These are phyloP conservation scores for Venturia canescens DNA, from an alignment of 1,140 invertebrate species.

Conservation along the genomic window DNA sequence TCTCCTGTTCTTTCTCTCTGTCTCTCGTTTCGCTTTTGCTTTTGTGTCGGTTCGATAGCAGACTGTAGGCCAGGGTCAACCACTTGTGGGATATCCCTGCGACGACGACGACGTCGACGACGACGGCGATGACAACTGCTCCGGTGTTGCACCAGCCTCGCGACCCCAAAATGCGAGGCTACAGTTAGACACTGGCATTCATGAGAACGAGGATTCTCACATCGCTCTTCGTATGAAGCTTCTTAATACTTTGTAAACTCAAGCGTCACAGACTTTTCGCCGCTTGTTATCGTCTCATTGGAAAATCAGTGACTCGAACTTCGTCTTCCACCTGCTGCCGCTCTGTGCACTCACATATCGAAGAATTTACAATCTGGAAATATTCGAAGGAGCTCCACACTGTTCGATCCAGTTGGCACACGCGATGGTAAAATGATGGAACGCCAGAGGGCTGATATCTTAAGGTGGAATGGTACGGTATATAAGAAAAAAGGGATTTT, in stretches of 20 bases:
- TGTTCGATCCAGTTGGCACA: too few species aligned
- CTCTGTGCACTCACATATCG: too few species aligned
- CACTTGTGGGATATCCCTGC: slow-evolving; percentile 55
- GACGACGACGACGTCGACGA: slow-evolving; percentile 22
- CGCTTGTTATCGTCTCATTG: not conserved
- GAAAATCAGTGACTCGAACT: too few species aligned
- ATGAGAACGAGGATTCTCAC: not conserved
- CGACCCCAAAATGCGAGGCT: slow-evolving; percentile 51
- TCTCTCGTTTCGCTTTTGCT: slow-evolving; percentile 25
- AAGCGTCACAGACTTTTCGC: not conserved
- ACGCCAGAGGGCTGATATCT: too few species aligned
- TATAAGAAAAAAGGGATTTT: too few species aligned
- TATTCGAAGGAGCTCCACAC: too few species aligned
- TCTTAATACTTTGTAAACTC: not conserved
- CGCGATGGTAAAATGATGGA: too few species aligned
- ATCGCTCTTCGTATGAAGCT: not conserved
- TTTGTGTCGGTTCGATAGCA: slow-evolving; percentile 45
- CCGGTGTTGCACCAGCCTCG: slow-evolving; percentile 40
- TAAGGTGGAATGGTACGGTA: too few species aligned
- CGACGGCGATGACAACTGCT: slow-evolving; percentile 11
- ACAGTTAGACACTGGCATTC: not conserved
- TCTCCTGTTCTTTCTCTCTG: not conserved
- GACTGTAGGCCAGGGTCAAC: slow-evolving; percentile 59
- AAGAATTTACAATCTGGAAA: too few species aligned
- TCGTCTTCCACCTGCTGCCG: too few species aligned